A percentile compares a stretch with the other conserved stretches of the same genome.
These are phyloP conservation scores for Patella depressa DNA, from an alignment of 2,888 invertebrate genomes.

Conservation along the genomic window DNA sequence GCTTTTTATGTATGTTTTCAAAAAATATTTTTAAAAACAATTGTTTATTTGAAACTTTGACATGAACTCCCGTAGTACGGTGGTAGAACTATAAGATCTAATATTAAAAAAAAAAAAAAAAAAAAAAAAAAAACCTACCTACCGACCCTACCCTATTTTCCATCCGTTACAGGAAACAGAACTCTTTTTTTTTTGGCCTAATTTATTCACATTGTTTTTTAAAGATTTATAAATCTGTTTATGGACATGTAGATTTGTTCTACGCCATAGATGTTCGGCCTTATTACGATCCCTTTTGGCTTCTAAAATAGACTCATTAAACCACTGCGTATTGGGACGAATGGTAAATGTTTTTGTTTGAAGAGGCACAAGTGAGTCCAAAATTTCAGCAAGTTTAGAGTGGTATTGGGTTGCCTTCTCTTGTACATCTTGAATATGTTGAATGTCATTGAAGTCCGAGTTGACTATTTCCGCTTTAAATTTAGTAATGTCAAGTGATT, in stretches of 20 bases:
- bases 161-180: too few relatives aligned
- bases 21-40: too few relatives aligned
- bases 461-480: neutral
- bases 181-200: neutral
- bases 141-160: too few relatives aligned
- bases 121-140: too few relatives aligned
- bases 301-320: neutral
- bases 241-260: neutral
- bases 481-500: neutral
- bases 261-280: neutral
- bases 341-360: neutral
- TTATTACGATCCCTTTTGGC: neutral
- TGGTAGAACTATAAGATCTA: too few relatives aligned
- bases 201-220: neutral
- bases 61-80: too few relatives aligned
- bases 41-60: too few relatives aligned
- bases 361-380: neutral
- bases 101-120: too few relatives aligned
- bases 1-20: too few relatives aligned
- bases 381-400: neutral
- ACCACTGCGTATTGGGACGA: neutral
- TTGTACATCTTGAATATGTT: neutral
- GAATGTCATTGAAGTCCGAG: neutral
- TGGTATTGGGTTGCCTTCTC: neutral
- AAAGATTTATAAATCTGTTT: neutral